Conservation (phyloP, 1,140 invertebrate species). For the Trichomalopsis sarcophagae region DNA sequence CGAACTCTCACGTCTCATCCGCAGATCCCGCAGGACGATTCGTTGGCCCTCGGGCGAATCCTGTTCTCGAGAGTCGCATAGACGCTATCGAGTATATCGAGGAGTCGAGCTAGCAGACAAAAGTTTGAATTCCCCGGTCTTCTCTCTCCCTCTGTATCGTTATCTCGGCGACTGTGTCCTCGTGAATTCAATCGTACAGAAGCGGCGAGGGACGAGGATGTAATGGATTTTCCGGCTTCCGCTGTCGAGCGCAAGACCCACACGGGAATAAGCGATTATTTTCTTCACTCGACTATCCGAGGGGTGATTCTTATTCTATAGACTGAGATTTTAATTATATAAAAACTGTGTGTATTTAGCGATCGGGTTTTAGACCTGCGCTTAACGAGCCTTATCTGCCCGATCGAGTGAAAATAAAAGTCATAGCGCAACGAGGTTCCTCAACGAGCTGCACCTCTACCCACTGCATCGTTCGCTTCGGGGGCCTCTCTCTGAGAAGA, state of each 20-base stretch:
- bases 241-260: not conserved
- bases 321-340: too few relatives aligned
- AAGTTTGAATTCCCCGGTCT: not conserved
- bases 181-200: not conserved
- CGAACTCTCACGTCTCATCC: not conserved
- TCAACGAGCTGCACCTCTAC: too few relatives aligned
- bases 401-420: too few relatives aligned
- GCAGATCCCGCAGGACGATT: not conserved
- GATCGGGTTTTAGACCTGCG: too few relatives aligned
- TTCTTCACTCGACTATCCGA: not conserved
- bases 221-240: constrained; percentile 31
- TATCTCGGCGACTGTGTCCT: not conserved
- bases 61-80: not conserved
- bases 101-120: not conserved
- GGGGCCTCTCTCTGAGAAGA: too few relatives aligned
- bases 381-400: too few relatives aligned
- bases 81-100: not conserved
- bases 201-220: not conserved
- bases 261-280: not conserved
- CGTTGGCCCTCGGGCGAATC: not conserved
- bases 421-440: too few relatives aligned
- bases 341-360: too few relatives aligned
- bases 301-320: too few relatives aligned
- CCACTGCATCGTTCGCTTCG: too few relatives aligned
- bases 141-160: not conserved